These are phyloP conservation scores for Brienomyrus brachyistius DNA, from an alignment of 2,113 vertebrate genomes.

Conservation along the genomic window DNA sequence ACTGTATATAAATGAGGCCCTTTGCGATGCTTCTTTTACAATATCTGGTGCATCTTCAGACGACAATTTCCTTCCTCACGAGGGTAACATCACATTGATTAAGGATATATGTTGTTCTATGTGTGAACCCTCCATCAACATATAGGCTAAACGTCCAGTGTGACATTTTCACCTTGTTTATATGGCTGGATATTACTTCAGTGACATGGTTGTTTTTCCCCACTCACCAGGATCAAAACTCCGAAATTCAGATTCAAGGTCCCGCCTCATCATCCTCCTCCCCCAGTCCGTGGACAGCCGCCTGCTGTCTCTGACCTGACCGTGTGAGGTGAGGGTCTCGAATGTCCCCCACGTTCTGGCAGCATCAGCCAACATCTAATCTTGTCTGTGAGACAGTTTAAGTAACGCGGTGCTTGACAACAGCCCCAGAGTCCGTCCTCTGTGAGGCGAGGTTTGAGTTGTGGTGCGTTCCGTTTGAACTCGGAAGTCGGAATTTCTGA, in stretches of 20 bases:
- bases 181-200: not conserved
- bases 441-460: not conserved
- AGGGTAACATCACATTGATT: not conserved
- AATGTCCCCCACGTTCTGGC: not conserved
- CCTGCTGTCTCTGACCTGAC: not conserved
- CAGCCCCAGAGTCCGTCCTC: not conserved
- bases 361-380: not conserved
- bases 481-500: not conserved
- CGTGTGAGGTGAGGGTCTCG: not conserved
- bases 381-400: not conserved
- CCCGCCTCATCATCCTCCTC: not conserved
- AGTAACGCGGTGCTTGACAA: not conserved
- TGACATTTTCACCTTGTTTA: not conserved
- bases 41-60: not conserved
- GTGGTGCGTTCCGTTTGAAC: not conserved
- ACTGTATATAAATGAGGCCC: not conserved
- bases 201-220: not conserved
- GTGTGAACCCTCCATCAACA: not conserved
- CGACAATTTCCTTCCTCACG: not conserved
- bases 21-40: not conserved
- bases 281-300: not conserved
- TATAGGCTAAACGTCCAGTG: not conserved
- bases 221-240: not conserved
- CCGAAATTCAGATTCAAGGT: not conserved
- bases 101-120: not conserved